Evolutionary conservation across 2,797 vertebrate genomes (phyloP).

Genomic region (Cryptoblepharus egeriae): DNA sequence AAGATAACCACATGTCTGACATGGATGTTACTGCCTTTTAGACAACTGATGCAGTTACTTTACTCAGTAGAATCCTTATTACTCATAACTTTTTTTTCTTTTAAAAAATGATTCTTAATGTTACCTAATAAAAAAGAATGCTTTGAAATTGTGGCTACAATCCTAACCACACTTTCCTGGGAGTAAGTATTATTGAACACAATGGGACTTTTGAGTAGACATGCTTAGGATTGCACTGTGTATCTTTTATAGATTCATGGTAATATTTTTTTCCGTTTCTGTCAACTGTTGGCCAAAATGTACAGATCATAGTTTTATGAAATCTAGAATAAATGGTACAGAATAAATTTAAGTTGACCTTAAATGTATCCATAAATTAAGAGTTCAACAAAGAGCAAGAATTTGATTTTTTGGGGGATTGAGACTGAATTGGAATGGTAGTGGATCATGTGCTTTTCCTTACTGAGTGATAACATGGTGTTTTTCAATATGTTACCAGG

Average conservation of each 20-base stretch:
- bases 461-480: conserved; percentile 77
- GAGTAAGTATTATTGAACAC: too few relatives aligned
- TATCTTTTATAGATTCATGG: conserved; percentile 32
- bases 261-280: conserved; percentile 51
- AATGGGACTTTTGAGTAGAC: too few relatives aligned
- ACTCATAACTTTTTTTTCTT: conserved; percentile 63
- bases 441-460: conserved; percentile 76
- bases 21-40: conserved; percentile 84
- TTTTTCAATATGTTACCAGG: conserved; percentile 78
- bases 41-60: conserved; percentile 84
- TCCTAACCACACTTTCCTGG: too few relatives aligned
- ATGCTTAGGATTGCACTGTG: too few relatives aligned
- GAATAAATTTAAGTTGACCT: conserved; percentile 71
- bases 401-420: conserved; percentile 79
- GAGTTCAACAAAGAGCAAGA: conserved; percentile 76
- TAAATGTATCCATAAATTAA: conserved; percentile 73
- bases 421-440: conserved; percentile 74
- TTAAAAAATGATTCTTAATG: conserved; percentile 55
- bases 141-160: conserved; percentile 57
- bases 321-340: conserved; percentile 66
- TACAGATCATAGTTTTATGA: conserved; percentile 49
- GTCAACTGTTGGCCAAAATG: conserved; percentile 43
- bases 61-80: conserved; percentile 78
- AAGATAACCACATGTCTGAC: conserved; percentile 91
- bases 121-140: conserved; percentile 42